Evolutionary conservation across 2,113 vertebrate species (phyloP).

Genomic region (Notothenia coriiceps): DNA sequence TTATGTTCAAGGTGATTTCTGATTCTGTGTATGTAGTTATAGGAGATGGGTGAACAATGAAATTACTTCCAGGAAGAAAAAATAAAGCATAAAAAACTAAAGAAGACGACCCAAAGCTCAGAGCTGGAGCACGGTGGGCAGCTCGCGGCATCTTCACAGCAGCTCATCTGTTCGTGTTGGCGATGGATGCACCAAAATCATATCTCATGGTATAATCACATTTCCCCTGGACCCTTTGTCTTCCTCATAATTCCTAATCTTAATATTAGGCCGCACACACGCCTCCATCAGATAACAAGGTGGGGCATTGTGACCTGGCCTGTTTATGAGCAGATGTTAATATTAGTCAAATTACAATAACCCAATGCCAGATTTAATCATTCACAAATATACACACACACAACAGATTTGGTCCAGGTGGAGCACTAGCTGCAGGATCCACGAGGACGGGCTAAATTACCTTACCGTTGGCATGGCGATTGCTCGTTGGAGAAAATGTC

Average conservation of each 20-base stretch:
- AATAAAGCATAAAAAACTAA: background rate
- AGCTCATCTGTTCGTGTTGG: constrained; percentile 56
- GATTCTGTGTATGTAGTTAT: background rate
- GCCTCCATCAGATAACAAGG: constrained; percentile 49
- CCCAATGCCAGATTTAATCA: constrained; percentile 48
- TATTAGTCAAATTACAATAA: constrained; percentile 74
- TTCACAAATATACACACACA: constrained; percentile 23
- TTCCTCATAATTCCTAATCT: constrained; percentile 60
- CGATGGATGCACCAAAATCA: constrained; percentile 54
- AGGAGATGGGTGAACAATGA: constrained; percentile 3
- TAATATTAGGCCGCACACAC: constrained; percentile 52
- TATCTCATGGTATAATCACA: constrained; percentile 65
- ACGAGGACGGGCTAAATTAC: constrained; percentile 50
- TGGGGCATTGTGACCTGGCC: constrained; percentile 52
- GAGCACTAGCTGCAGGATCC: constrained; percentile 32
- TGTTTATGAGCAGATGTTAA: constrained; percentile 76
- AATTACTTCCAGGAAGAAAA: constrained; percentile 11
- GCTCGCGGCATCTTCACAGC: constrained; percentile 7
- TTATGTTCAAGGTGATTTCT: background rate
- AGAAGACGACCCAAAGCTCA: constrained; percentile 2
- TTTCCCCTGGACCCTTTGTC: constrained; percentile 41
- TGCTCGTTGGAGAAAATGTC: constrained; percentile 66
- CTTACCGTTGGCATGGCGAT: constrained; percentile 69
- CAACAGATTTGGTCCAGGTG: constrained; percentile 43
- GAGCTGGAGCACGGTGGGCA: constrained; percentile 6